These are phyloP conservation scores for Nymphicus hollandicus DNA, from an alignment of 2,113 vertebrate genomes.

Conservation along the genomic window DNA sequence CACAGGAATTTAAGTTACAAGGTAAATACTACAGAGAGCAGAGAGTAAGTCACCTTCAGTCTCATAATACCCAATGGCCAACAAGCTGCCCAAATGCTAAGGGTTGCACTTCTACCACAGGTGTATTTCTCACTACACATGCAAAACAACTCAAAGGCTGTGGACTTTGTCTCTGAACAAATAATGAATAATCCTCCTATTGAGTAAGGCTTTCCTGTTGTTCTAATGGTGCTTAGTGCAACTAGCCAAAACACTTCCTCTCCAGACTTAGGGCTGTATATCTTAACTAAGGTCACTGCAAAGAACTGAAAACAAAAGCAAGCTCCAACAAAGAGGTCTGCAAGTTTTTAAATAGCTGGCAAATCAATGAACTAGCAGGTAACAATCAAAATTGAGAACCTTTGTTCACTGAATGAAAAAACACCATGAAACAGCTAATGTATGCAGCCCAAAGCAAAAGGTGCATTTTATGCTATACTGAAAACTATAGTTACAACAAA, in stretches of 20 bases:
- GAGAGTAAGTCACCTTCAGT: neutral
- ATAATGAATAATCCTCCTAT: neutral
- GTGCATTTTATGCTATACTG: neutral
- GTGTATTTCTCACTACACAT: neutral
- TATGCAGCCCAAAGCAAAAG: accelerated
- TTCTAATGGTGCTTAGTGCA: neutral
- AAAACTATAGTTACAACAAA: neutral
- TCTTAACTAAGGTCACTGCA: neutral
- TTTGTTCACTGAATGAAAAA: neutral
- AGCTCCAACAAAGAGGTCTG: neutral
- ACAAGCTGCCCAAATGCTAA: neutral
- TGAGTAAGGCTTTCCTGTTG: neutral
- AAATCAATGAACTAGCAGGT: neutral
- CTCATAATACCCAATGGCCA: neutral
- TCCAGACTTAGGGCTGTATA: neutral
- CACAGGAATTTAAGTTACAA: constrained; percentile 5
- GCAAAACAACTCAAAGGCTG: neutral
- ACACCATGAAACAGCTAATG: accelerated
- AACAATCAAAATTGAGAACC: neutral
- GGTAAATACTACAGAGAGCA: neutral
- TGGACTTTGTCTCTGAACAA: neutral
- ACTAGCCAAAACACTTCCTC: neutral
- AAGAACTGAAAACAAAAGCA: neutral
- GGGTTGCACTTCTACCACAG: neutral
- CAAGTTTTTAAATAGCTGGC: neutral